These are phyloP conservation scores for Eueides isabella DNA, from an alignment of 1,140 invertebrate genomes.

Conservation along the genomic window DNA sequence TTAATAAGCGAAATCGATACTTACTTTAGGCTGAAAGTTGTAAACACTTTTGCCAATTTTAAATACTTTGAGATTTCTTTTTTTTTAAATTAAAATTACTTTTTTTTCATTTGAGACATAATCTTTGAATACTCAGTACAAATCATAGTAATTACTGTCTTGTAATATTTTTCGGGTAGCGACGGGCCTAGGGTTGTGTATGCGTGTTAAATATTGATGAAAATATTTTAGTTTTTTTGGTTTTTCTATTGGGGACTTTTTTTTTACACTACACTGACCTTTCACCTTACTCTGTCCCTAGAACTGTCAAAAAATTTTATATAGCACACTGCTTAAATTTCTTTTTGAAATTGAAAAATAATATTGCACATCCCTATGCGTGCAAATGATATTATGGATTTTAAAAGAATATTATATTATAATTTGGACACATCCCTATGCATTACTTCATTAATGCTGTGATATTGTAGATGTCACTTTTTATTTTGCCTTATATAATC, in stretches of 20 bases:
- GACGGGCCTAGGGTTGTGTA: constrained; percentile 38
- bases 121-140: constrained; percentile 49
- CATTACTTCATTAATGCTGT: constrained; percentile 31
- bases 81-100: background rate
- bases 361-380: constrained; percentile 34
- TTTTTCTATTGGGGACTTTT: constrained; percentile 31
- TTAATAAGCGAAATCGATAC: constrained; percentile 1
- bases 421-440: constrained; percentile 25
- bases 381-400: constrained; percentile 17
- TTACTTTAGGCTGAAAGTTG: constrained; percentile 11
- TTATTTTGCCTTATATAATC: constrained; percentile 38
- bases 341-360: constrained; percentile 46
- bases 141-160: constrained; percentile 48
- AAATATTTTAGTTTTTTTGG: constrained; percentile 28
- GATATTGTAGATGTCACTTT: constrained; percentile 36
- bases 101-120: constrained; percentile 41
- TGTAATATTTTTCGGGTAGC: constrained; percentile 42
- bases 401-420: constrained; percentile 14
- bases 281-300: constrained; percentile 35
- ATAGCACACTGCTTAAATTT: constrained; percentile 62
- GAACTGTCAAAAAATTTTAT: constrained; percentile 32
- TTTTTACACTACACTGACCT: constrained; percentile 38
- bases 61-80: constrained; percentile 1
- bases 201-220: constrained; percentile 31
- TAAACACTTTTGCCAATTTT: constrained; percentile 7